Conservation (phyloP, 2,113 vertebrate genomes). For the Nerophis ophidion region DNA sequence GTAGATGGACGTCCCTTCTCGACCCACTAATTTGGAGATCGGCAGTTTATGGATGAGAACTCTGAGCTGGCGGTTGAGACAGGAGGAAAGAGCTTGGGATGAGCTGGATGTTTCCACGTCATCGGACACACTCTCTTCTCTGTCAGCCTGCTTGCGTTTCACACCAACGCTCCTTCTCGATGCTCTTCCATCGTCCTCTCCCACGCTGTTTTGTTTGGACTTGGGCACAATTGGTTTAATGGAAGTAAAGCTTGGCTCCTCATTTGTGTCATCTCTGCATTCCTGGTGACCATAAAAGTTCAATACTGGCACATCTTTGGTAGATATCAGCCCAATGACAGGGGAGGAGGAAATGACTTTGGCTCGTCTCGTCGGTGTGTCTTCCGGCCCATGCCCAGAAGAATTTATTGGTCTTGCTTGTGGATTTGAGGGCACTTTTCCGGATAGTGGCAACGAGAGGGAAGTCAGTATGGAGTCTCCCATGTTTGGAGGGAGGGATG, state of each 20-base stretch:
- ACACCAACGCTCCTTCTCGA: background rate
- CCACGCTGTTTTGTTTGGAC: background rate
- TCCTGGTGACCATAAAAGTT: constrained; percentile 7
- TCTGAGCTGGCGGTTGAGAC: constrained; percentile 32
- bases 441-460: constrained; percentile 66
- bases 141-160: constrained; percentile 33
- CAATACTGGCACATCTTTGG: constrained; percentile 33
- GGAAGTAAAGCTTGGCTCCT: constrained; percentile 6
- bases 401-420: constrained; percentile 6
- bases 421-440: constrained; percentile 38
- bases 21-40: accelerated
- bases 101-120: constrained; percentile 9
- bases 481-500: constrained; percentile 57
- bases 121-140: constrained; percentile 5
- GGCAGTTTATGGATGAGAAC: constrained; percentile 47
- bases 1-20: background rate
- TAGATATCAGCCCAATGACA: constrained; percentile 49
- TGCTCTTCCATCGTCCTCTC: constrained; percentile 2
- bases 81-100: constrained; percentile 24
- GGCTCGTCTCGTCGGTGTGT: background rate
- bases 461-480: constrained; percentile 68
- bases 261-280: background rate
- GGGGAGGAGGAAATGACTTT: constrained; percentile 27
- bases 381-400: background rate
- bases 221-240: constrained; percentile 16